Percentiles rank a stretch among this genome's conserved stretches.
phyloP scores from a whole-genome alignment of 1,140 invertebrate genomes.

The Aphis gossypii region DNA sequence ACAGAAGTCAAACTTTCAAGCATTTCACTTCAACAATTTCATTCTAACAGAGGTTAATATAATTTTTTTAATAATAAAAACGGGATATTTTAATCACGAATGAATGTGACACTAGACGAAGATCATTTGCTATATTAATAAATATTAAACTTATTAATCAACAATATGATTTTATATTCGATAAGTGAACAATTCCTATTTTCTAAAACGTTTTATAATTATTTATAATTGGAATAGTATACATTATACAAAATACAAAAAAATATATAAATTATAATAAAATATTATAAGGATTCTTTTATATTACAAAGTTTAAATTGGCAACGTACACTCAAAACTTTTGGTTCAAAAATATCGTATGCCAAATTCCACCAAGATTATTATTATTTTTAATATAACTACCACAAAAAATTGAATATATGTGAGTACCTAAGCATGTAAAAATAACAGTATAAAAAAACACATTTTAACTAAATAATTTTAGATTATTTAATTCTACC shows the following conservation, averaged over 20 bases:
- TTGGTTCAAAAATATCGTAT: constrained; percentile 17
- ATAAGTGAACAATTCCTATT: neutral
- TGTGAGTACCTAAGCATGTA: neutral
- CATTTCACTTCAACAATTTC: neutral
- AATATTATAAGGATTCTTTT: neutral
- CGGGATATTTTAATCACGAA: neutral
- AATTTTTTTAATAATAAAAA: neutral
- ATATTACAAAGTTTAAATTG: neutral
- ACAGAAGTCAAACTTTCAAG: neutral
- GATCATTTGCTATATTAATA: neutral
- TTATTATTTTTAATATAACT: neutral
- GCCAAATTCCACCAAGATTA: neutral
- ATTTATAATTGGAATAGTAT: neutral
- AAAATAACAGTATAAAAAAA: neutral
- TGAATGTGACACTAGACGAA: neutral
- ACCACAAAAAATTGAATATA: neutral
- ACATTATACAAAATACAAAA: neutral
- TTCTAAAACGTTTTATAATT: neutral
- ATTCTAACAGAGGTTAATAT: neutral
- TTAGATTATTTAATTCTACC: neutral
- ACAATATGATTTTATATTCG: neutral
- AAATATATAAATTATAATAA: neutral
- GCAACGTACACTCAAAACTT: neutral
- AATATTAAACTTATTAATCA: neutral
- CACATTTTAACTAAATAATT: neutral